Evolutionary conservation across 2,113 vertebrate genomes (phyloP), one percentile per base, ranked within the genome.

Genomic region (Vombatus ursinus): DNA sequence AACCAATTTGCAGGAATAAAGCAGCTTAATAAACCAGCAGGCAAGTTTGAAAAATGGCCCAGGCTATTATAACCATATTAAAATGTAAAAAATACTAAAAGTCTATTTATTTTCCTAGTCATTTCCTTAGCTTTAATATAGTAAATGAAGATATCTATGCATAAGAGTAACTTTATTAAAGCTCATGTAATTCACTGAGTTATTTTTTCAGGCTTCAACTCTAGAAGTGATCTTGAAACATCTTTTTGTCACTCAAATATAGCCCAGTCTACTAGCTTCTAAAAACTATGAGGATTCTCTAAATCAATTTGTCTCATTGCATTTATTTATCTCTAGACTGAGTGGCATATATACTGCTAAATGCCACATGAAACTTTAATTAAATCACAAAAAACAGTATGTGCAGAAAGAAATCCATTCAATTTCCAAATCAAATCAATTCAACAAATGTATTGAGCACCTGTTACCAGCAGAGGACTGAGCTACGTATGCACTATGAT

Each of bases 331-430:
- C 37, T 16, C 31, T n/a, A 77, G 12, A n/a, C 3, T n/a, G 37
- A 77, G 61, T 77, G 12, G 14, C 12, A 31, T 77, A 77, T n/a
- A 77, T n/a, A n/a, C 3, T 77, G n/a, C 37, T 77, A 37, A 77
- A 77, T n/a, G 31, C 37, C 31, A 77, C 5, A 4, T 16, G 37
- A 77, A 77, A n/a, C 37, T n/a, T n/a, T 8, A 90, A 28, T 93
- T 95, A 61, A 61, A 61, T 61, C 23, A 61, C 37, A 68, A 93
- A 23, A 68, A 90, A 50, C 93, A 57, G 89, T 25, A 93, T 51
- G 48, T 94, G 93, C 91, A 93, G 90, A 12, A 25, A 96, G 53
- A 96, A 95, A 44, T 3, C 57, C 12, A 12, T 52, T 92, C 6
- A 52, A 52, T 50, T 90, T 10, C 44, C 49, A 68, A 37, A 68